Evolutionary conservation across 1,140 invertebrate genomes (phyloP), one percentile per base, ranked within the genome.

Genomic region (Varroa destructor): DNA sequence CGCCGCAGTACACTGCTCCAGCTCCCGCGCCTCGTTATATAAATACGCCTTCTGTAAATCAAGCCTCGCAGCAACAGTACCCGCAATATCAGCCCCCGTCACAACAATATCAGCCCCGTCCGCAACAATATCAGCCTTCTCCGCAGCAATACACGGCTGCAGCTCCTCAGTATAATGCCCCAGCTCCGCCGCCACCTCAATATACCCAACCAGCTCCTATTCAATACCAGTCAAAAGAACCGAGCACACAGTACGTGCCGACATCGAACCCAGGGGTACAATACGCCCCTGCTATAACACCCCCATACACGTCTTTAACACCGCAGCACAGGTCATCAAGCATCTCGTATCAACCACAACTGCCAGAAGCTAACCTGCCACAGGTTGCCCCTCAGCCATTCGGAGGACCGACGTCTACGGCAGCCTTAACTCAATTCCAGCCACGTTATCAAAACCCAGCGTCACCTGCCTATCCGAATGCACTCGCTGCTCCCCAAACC

Each of bases 1-100:
- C 43, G 61, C 67, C 43, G 56, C 67, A 56, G 51, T 73, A 74
- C 58, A 74, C 76, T 70, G 73, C 76, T 56, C 46, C 77, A 10
- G 72, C 75, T 1, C 72, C 77, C 5, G 76, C 76, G 64, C 72
- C 72, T 40, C 61, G 46, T 8, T 51, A 51, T 8, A 51, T 51
- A 51, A 51, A 51, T 51, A 42, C 57, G 57, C 3, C 57, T 46
- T 37, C 61, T 2, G 40, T 43, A 4, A 43, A n/a, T 37, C 61
- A 67, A 67, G 61, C 61, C 2, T 37, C 61, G 3, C 46, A 3
- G 8, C 46, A 51, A 51, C 61, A 67, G 37, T 58, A 58, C 57
- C 57, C 3, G 57, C 37, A 55, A 8, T 43, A 71, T 55, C 42
- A n/a, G 37, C 4, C 4, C 51, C 40, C 42, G 2, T 10, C 42